Base-by-base conservation (phyloP, 2,113 vertebrate genomes). In the Platichthys flesus region DNA sequence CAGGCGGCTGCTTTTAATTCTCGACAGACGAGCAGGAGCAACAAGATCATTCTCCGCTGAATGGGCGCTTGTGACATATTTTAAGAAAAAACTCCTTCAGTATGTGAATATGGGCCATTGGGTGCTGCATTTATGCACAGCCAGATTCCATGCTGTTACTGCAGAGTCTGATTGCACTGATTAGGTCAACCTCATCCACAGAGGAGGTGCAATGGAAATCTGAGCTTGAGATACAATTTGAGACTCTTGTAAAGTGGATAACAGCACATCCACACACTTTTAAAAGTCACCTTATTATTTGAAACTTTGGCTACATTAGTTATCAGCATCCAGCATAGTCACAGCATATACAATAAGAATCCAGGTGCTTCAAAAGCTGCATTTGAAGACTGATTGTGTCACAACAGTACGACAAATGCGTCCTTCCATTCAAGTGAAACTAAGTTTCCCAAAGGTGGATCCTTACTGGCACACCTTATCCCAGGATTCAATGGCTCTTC, bases 101-200 rank as follows among this genome's bases (percentile, higher is more conserved):
- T 4, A 14, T 14, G 42, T 20, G 13, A 51, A 4, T 51, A 51
- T 6, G 49, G 0, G 18, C 18, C 49, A 7, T 20, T 4, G 16
- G 26, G 21, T 65, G 60, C 16, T 2, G 3, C 9, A 20, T 70
- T 42, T 61, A 73, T 62, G 67, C 3, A 15, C 45, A 47, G 45
- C 45, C 45, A 47, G 12, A 45, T 75, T 31, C 28, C 28, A 31
- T 31, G 28, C 28, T 31, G 28, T 31, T 62, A 64, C 60, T 62
- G n/a, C 5, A 51, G 61, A 54, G 45, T 78, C 78, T 69, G 55
- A 31, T 31, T 31, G 28, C 28, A 31, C 28, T 6, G 28, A 82
- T 81, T n/a, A 87, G 56, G 20, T 24, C 6, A 9, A 68, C 61
- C 59, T 60, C 26, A 67, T 13, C 20, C 3, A 28, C 60, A 54